These are phyloP conservation scores for Trichechus manatus DNA, from an alignment of 2,113 vertebrate genomes.

Conservation along the genomic window DNA sequence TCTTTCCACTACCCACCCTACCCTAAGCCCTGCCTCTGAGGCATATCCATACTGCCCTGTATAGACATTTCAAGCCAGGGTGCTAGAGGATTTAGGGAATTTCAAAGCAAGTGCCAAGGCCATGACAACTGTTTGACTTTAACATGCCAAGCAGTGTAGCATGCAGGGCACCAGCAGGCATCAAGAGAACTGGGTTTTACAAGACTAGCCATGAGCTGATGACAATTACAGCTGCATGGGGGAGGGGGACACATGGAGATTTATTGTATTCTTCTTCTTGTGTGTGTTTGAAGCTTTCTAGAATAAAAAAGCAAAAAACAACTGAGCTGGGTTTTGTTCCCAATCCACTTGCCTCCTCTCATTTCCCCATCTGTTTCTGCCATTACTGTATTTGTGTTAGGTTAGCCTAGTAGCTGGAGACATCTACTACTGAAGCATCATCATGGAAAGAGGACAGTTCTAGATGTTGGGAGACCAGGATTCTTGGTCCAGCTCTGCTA, in stretches of 20 bases:
- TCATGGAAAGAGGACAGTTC: not conserved
- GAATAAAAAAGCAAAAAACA: not conserved
- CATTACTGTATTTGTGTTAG: not conserved
- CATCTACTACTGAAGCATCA: not conserved
- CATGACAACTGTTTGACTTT: not conserved
- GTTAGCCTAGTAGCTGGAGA: not conserved
- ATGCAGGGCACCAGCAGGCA: not conserved
- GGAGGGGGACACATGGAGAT: not conserved
- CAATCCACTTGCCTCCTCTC: not conserved
- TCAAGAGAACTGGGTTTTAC: constrained; percentile 11
- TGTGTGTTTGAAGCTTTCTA: constrained; percentile 12
- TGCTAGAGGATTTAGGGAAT: not conserved
- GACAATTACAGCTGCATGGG: not conserved
- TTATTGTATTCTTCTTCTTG: not conserved
- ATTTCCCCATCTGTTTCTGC: not conserved
- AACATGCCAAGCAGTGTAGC: not conserved
- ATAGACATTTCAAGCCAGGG: not conserved
- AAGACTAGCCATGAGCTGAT: not conserved
- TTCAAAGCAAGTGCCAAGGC: not conserved
- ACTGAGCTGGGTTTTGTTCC: not conserved
- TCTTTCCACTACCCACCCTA: not conserved
- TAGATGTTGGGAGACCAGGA: constrained; percentile 15
- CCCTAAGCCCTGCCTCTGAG: not conserved
- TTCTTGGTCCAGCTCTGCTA: constrained; percentile 35
- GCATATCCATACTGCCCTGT: not conserved